Conservation (phyloP, 2,888 invertebrate species). For the Pardosa pseudoannulata region DNA sequence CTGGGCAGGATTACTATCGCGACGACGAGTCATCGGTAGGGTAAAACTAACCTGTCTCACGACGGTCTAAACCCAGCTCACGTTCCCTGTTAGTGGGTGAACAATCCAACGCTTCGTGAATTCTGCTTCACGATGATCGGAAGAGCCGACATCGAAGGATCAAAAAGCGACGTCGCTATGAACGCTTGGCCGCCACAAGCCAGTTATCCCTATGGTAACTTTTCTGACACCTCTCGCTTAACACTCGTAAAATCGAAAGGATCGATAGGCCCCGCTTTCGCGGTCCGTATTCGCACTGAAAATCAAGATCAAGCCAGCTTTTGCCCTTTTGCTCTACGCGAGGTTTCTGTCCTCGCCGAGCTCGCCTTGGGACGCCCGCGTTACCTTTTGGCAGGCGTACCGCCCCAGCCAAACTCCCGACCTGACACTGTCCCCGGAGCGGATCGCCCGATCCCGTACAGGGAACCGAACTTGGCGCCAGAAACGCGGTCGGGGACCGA, state of each 20-base stretch:
- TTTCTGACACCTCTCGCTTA: slow-evolving; percentile 77
- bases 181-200: slow-evolving; percentile 78
- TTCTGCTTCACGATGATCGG: slow-evolving; percentile 81
- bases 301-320: slow-evolving; percentile 84
- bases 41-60: slow-evolving; percentile 80
- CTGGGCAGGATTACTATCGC: slow-evolving; percentile 81
- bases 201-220: slow-evolving; percentile 78
- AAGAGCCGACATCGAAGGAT: slow-evolving; percentile 78
- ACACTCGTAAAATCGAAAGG: slow-evolving; percentile 80
- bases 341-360: slow-evolving; percentile 85
- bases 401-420: too few species aligned
- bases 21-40: slow-evolving; percentile 74
- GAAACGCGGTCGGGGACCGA: too few species aligned
- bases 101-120: slow-evolving; percentile 85
- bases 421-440: too few species aligned
- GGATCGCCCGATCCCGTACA: too few species aligned
- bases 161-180: slow-evolving; percentile 78
- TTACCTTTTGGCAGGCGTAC: too few species aligned
- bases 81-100: slow-evolving; percentile 84
- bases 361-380: too few species aligned
- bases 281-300: slow-evolving; percentile 80
- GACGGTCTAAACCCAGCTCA: slow-evolving; percentile 84
- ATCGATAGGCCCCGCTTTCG: too few species aligned
- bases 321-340: slow-evolving; percentile 85
- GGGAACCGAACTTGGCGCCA: too few species aligned